Evolutionary conservation across 2,797 vertebrate species (phyloP), one percentile per base, ranked within the genome.

Genomic region (Notolepis coatsorum): DNA sequence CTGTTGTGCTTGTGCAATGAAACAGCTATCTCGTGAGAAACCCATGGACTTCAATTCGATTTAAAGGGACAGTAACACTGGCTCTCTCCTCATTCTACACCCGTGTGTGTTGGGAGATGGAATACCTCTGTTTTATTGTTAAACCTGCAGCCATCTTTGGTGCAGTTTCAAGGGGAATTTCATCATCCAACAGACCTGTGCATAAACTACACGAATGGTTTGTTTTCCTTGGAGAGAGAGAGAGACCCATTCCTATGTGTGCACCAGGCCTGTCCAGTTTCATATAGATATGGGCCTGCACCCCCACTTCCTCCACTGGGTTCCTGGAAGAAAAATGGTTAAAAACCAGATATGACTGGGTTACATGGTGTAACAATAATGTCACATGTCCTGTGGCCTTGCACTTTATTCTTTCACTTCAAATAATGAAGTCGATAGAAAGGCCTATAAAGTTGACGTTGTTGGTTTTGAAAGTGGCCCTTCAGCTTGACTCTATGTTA

Each of bases 111-210:
- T 21, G n/a, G 28, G 47, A 56, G 51, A 69, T 8, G 17, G 63
- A 33, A 70, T 33, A 62, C 71, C 27, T 13, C 15, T 59, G 52
- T 45, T 55, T 65, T 76, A 55, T 35, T 77, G 55, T 75, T 65
- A 68, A 39, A 63, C 75, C 68, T 84, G 82, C 79, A 87, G 87
- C 88, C 85, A 86, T 88, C 64, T 88, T 87, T 87, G 84, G 68
- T 85, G 86, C 80, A 88, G 68, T 82, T 84, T 47, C 71, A 75
- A 67, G 48, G 60, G 51, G 68, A 71, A 73, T 83, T 85, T 76
- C 77, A 62, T 87, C 82, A 80, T 64, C 54, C 54, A 69, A 49
- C 48, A 42, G n/a, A 71, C 45, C 12, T 24, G 13, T 58, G 59
- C 63, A 65, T 3, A 45, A 9, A 8, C n/a, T 18, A 28, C 24